Percentiles rank a stretch among this genome's conserved stretches.
Evolutionary conservation across 2,888 invertebrate species (phyloP).

Genomic region (Troides aeacus): DNA sequence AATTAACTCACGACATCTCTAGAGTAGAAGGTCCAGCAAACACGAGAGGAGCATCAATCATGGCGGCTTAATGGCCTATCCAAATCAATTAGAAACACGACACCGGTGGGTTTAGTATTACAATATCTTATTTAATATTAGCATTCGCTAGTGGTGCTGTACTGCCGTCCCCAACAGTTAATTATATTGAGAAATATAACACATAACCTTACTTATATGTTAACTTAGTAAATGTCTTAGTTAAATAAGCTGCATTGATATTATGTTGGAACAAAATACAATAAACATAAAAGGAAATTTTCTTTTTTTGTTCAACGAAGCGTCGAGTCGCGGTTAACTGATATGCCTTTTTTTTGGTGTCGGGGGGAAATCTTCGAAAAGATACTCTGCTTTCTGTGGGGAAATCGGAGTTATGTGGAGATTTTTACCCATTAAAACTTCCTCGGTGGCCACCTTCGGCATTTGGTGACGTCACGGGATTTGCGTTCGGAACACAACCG

Average conservation of each 20-base stretch:
- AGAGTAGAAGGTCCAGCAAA: constrained; percentile 59
- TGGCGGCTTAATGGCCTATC: constrained; percentile 74
- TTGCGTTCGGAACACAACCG: no score
- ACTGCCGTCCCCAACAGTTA: neutral
- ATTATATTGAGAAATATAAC: neutral
- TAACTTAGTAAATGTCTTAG: neutral
- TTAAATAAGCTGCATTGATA: neutral
- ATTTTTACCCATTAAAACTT: no score
- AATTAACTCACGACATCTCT: constrained; percentile 28
- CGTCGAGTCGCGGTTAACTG: no score
- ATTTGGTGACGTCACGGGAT: no score
- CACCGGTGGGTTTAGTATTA: constrained; percentile 33
- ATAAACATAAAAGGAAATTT: no score
- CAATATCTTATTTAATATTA: constrained; percentile 26
- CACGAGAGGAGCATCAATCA: constrained; percentile 69
- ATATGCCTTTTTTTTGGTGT: no score
- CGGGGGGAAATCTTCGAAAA: no score
- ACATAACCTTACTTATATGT: neutral
- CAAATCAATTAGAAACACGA: constrained; percentile 77
- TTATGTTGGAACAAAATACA: no score
- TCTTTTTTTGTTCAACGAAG: no score
- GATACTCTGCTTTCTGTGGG: no score
- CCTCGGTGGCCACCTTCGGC: no score
- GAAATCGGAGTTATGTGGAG: no score
- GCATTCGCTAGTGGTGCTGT: constrained; percentile 16